Evolutionary conservation across 2,113 vertebrate genomes (phyloP).

Genomic region (Seriola quinqueradiata): DNA sequence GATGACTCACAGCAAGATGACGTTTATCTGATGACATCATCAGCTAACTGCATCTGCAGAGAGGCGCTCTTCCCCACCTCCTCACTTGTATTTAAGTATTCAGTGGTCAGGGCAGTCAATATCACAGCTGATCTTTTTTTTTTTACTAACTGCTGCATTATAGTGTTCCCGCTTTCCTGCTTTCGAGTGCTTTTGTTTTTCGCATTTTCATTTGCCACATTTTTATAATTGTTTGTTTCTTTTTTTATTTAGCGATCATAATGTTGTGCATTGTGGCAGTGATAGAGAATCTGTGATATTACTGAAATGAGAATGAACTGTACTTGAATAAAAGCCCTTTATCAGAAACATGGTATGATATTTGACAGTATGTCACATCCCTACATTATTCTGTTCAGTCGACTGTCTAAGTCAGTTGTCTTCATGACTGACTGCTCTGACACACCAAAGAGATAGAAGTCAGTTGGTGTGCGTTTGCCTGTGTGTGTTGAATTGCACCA

Average conservation of each 20-base stretch:
- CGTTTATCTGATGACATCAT: constrained; percentile 41
- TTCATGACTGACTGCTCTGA: constrained; percentile 10
- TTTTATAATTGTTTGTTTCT: neutral
- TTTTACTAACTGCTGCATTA: neutral
- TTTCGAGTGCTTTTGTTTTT: neutral
- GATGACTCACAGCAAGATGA: constrained; percentile 34
- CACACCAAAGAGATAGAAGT: constrained; percentile 10
- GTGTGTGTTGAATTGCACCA: constrained; percentile 13
- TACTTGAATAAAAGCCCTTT: neutral
- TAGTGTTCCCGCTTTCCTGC: neutral
- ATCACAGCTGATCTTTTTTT: neutral
- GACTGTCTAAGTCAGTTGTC: neutral
- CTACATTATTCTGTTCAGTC: neutral
- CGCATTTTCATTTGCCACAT: neutral
- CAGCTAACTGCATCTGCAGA: constrained; percentile 40
- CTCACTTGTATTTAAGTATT: constrained; percentile 6
- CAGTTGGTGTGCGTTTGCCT: constrained; percentile 8
- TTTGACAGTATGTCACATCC: neutral
- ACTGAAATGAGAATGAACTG: neutral
- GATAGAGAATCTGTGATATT: neutral
- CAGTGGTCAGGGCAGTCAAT: constrained; percentile 20
- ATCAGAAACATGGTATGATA: neutral
- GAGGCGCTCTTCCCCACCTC: neutral
- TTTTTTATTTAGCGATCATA: neutral
- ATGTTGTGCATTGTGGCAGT: neutral